phyloP scores from a whole-genome alignment of 2,888 invertebrate genomes.

The Drosophila cognata region DNA sequence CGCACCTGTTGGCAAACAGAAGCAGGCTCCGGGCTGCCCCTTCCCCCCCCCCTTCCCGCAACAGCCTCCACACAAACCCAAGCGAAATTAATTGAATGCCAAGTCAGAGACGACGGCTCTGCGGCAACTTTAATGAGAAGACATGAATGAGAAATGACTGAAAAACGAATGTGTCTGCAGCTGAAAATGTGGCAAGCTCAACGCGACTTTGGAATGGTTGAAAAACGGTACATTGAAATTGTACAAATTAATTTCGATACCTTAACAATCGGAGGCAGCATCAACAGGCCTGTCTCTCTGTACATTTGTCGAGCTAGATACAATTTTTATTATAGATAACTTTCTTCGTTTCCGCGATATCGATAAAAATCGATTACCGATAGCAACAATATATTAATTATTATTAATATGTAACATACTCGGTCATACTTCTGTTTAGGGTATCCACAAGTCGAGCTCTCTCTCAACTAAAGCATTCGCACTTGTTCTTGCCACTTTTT shows the following conservation, averaged over 20 bases:
- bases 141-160: slow-evolving; percentile 23
- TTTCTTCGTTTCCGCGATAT: background rate
- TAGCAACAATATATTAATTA: no score
- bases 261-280: background rate
- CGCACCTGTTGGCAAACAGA: slow-evolving; percentile 67
- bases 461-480: background rate
- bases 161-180: slow-evolving; percentile 19
- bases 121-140: slow-evolving; percentile 58
- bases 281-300: no score
- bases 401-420: background rate
- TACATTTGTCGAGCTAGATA: no score
- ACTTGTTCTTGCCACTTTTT: background rate
- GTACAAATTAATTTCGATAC: background rate
- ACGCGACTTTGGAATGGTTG: background rate
- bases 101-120: slow-evolving; percentile 15
- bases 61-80: background rate
- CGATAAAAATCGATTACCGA: background rate
- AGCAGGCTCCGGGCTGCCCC: background rate
- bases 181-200: slow-evolving; percentile 24
- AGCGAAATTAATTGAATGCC: slow-evolving; percentile 57
- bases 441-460: background rate
- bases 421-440: background rate
- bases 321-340: background rate
- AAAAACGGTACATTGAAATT: background rate
- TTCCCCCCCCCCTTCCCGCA: no score